Evolutionary conservation across 2,797 vertebrate species (phyloP), one percentile per base, ranked within the genome.

Genomic region (Chloroceryle amazona): DNA sequence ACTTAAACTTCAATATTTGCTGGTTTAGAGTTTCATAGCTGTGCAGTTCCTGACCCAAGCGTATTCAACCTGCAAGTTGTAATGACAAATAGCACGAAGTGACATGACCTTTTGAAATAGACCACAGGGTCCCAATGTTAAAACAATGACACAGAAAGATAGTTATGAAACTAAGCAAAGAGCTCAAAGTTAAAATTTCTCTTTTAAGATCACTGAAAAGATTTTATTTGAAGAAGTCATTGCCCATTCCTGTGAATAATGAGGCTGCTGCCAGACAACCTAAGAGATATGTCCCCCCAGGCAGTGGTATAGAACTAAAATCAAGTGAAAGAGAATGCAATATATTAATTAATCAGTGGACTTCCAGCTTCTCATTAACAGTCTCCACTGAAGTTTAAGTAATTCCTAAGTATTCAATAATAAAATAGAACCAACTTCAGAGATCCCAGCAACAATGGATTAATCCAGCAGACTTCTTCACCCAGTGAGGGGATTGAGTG

Each of bases 141-240:
- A 12, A 92, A 41, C 7, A 52, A 68, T 16, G 46, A 39, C 51
- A 79, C 8, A 57, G 49, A 93, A 74, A 68, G 47, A 90, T 16
- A 63, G 37, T 28, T 39, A 52, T 1, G 4, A 86, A 94, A 72
- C 26, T 13, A 74, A 90, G 86, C 71, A 84, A 83, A 96, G 80
- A 78, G n/a, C 65, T 95, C 71, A 91, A 89, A 93, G 84, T 80
- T 79, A 95, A 73, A 92, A 70, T 58, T 93, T 84, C 60, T 91
- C 84, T 80, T 94, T 93, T 79, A 91, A 95, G 86, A 95, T 95
- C 67, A 92, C 80, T 73, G n/a, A 66, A 87, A 85, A 71, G 8
- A 76, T 60, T 92, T 93, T 76, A 82, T 91, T 76, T 95, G 55
- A 93, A 92, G 84, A 91, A 67, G 55, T 76, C 94, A 79, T 42